phyloP scores from a whole-genome alignment of 2,888 invertebrate genomes.

The Acheta domesticus region DNA sequence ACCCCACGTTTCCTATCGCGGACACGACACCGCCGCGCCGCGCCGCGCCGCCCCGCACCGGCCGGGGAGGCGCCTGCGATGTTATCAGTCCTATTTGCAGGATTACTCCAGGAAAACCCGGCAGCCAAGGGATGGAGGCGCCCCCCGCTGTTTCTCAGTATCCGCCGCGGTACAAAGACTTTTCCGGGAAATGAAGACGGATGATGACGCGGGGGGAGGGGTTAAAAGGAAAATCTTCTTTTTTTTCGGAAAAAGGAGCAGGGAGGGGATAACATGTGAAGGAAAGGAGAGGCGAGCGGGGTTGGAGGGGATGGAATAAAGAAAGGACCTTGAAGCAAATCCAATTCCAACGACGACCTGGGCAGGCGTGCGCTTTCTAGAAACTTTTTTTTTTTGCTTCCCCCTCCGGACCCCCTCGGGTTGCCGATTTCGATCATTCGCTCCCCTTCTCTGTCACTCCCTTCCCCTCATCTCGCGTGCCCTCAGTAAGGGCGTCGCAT shows the following conservation, averaged over 20 bases:
- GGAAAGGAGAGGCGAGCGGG: slow-evolving; percentile 2
- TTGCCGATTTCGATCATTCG: no score
- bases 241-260: slow-evolving; percentile 1
- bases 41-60: neutral
- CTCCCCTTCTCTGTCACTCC: no score
- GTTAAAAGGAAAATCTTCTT: slow-evolving; percentile 29
- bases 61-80: slow-evolving; percentile 5
- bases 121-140: neutral
- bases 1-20: slow-evolving; percentile 19
- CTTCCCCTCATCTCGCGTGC: no score
- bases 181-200: slow-evolving; percentile 35
- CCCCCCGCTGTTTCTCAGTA: neutral
- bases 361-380: no score
- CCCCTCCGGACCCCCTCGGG: no score
- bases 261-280: neutral
- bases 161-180: slow-evolving; percentile 28
- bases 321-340: slow-evolving; percentile 30
- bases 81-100: slow-evolving; percentile 33
- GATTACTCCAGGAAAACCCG: slow-evolving; percentile 28
- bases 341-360: slow-evolving; percentile 26
- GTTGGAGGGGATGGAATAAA: neutral
- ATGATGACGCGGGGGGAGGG: slow-evolving; percentile 35
- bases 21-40: neutral
- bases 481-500: no score
- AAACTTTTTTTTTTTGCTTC: no score